Percentiles rank a stretch among this genome's conserved stretches.
These are phyloP conservation scores for Panulirus ornatus DNA, from an alignment of 1,140 invertebrate species.

Conservation along the genomic window DNA sequence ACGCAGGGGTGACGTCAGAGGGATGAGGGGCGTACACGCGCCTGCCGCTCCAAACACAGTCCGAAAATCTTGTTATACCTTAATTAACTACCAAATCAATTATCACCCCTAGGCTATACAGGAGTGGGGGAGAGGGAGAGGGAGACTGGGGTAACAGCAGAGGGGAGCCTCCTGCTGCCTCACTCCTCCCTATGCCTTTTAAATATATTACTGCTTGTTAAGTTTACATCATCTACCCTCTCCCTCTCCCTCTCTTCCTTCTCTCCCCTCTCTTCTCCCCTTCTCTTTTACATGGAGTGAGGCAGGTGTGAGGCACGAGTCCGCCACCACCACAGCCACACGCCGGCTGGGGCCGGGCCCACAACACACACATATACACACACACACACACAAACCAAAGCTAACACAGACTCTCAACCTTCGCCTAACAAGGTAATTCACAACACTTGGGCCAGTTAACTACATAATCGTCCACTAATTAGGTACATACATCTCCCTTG, in stretches of 20 bases:
- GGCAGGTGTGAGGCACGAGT: no score
- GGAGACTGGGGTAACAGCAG: neutral
- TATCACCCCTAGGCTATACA: conserved; percentile 6
- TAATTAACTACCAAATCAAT: conserved; percentile 56
- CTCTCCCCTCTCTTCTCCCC: neutral
- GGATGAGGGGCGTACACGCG: neutral
- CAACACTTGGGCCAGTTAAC: no score
- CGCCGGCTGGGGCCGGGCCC: no score
- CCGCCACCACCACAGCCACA: no score
- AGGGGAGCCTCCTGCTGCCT: neutral
- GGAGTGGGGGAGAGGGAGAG: neutral
- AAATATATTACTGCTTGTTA: neutral
- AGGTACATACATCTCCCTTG: no score
- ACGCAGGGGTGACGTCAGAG: neutral
- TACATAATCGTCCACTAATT: no score
- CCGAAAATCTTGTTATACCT: conserved; percentile 43
- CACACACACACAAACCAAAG: no score
- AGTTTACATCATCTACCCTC: neutral
- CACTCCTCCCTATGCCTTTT: neutral
- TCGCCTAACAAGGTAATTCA: no score
- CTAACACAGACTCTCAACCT: no score
- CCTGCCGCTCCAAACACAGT: neutral
- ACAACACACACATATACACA: no score
- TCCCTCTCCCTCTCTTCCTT: neutral
- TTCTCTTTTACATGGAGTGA: no score